phyloP scores from a whole-genome alignment of 2,113 vertebrate genomes.

The Tupaia tana region DNA sequence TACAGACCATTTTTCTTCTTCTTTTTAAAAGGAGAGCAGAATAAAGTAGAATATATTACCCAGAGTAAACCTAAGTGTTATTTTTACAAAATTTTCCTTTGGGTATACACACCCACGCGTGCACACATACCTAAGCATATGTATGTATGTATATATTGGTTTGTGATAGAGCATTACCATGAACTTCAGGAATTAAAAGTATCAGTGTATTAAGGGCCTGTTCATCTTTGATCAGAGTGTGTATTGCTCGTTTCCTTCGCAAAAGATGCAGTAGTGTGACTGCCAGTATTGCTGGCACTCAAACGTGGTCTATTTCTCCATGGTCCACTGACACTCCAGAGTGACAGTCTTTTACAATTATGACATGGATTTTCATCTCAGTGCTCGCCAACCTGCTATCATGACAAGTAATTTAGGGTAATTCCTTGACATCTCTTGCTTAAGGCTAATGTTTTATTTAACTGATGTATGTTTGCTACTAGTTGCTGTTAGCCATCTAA shows the following conservation, averaged over 20 bases:
- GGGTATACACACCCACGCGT: neutral
- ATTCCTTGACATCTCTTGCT: constrained; percentile 40
- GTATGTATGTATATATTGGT: neutral
- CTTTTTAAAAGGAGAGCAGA: neutral
- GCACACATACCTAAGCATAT: neutral
- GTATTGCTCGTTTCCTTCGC: neutral
- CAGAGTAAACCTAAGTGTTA: neutral
- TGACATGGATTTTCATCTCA: neutral
- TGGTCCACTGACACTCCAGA: neutral
- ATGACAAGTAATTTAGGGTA: constrained; percentile 42
- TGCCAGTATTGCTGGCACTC: neutral
- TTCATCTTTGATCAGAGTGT: neutral
- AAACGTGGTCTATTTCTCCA: neutral
- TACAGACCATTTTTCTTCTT: neutral
- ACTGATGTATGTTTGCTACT: neutral
- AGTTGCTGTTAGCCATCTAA: constrained; percentile 16
- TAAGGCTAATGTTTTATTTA: constrained; percentile 62
- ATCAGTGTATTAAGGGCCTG: neutral
- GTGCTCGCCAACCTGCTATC: neutral
- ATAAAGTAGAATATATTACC: neutral
- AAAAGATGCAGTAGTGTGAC: neutral
- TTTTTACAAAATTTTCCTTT: neutral
- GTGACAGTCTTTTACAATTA: neutral
- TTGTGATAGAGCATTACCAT: neutral
- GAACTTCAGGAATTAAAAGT: neutral